Base-by-base conservation (phyloP, 2,113 vertebrate genomes). In the Myiagra hebetior region DNA sequence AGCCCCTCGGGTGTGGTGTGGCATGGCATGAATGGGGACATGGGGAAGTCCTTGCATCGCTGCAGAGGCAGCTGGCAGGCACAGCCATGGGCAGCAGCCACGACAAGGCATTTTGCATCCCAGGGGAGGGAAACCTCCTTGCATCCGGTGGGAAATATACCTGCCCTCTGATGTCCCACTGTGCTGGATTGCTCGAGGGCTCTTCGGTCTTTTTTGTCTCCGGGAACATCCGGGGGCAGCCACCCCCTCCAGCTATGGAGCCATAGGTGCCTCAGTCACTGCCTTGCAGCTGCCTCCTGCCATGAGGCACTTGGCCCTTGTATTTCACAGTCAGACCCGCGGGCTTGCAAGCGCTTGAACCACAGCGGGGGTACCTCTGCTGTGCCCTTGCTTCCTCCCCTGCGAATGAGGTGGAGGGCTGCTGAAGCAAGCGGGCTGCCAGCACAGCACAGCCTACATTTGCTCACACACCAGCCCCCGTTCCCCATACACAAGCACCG, bases 321-420 rank as follows among this genome's bases (percentile, higher is more conserved):
- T 3, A 4, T 0, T 0, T 23, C 42, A 23, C 24, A 49, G 27
- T 15, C 2, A 1, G 26, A 9, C 13, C 47, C 0, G 0, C 17
- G 27, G 55, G 28, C 24, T 41, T 53, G 42, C 53, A 35, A 53
- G n/a, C 4, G 3, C 42, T 31, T 4, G 15, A 60, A 24, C 44
- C n/a, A 31, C 37, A 9, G 27, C 1, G 5, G 42, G 15, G 37
- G 33, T 59, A 15, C 7, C 15, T 44, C 28, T 67, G 77, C 53
- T 41, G 8, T 8, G 1, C 7, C 39, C 26, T 22, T 59, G 31
- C 42, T 46, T 76, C 9, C 1, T 53, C 33, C 39, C 33, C 17
- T 31, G 37, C 12, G 16, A 41, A 72, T 0, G 3, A 76, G 39
- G 15, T 4, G 3, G 44, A 22, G 20, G 10, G 33, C 47, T 76